A percentile compares a stretch with the other conserved stretches of the same genome.
Conservation (phyloP, 1,140 invertebrate species). For the Papilio polytes region DNA sequence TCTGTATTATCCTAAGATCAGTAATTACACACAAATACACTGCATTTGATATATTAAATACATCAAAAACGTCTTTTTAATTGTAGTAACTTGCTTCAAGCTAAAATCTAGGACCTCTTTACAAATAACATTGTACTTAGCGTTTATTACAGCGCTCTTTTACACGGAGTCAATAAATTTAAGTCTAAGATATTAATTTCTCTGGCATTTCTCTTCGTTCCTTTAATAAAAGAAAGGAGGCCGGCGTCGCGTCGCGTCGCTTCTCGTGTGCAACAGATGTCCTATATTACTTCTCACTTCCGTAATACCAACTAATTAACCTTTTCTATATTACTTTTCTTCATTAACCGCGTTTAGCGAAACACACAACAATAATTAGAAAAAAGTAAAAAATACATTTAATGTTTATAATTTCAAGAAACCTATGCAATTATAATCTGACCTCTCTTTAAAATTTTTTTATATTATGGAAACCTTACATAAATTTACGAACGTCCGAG, state of each 20-base stretch:
- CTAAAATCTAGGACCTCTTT: too few relatives aligned
- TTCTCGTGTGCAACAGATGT: background rate
- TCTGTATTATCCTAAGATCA: background rate
- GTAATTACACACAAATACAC: background rate
- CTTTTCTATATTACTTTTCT: background rate
- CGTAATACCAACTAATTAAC: background rate
- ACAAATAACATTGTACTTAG: background rate
- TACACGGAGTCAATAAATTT: background rate
- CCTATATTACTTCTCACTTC: background rate
- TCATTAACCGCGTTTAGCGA: background rate
- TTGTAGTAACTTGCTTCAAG: too few relatives aligned
- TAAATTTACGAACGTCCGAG: too few relatives aligned
- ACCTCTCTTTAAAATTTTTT: background rate
- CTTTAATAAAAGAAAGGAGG: background rate
- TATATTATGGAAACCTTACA: too few relatives aligned
- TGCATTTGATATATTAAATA: too few relatives aligned
- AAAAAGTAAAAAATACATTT: too few relatives aligned
- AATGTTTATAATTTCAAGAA: background rate
- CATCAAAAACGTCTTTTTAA: too few relatives aligned
- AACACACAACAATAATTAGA: too few relatives aligned
- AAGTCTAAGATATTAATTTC: background rate
- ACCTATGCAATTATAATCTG: background rate
- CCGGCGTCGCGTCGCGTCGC: background rate
- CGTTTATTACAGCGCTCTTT: background rate
- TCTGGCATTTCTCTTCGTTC: background rate